Percentiles rank a stretch among this genome's conserved stretches.
Evolutionary conservation across 2,797 vertebrate genomes (phyloP).

Genomic region (Chelonia mydas): DNA sequence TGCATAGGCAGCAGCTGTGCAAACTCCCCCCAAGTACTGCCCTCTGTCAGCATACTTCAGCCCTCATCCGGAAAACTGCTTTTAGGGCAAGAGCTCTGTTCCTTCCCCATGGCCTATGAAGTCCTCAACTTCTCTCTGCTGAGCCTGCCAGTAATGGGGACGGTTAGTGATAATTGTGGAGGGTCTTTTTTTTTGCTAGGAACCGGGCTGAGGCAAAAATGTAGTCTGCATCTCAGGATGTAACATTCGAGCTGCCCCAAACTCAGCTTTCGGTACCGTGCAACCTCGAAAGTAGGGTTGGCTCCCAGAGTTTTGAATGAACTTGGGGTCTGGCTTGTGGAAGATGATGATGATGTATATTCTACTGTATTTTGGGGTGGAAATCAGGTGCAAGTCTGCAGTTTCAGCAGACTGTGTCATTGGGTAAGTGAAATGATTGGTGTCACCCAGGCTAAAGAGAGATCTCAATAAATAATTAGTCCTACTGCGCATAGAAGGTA

Average conservation of each 20-base stretch:
- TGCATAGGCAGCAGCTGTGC: neutral
- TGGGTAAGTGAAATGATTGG: neutral
- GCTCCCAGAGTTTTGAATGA: neutral
- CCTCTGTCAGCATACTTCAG: neutral
- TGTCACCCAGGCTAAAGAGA: neutral
- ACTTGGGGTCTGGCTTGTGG: neutral
- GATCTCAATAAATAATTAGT: neutral
- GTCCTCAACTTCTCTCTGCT: neutral
- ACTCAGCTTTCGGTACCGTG: neutral
- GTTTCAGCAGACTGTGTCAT: neutral
- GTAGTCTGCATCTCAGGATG: neutral
- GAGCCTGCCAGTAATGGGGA: neutral
- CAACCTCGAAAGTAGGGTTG: neutral
- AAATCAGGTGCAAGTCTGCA: neutral
- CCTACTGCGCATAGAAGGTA: neutral
- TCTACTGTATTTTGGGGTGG: neutral
- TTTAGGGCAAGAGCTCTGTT: neutral
- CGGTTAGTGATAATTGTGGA: neutral
- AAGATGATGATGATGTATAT: neutral
- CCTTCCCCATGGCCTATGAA: neutral
- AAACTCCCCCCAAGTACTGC: rapidly evolving
- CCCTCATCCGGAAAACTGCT: neutral
- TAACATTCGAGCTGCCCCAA: neutral
- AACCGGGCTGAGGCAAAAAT: neutral
- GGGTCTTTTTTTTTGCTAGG: neutral